phyloP scores from a whole-genome alignment of 2,888 invertebrate genomes.

The Hoplodrina ambigua region DNA sequence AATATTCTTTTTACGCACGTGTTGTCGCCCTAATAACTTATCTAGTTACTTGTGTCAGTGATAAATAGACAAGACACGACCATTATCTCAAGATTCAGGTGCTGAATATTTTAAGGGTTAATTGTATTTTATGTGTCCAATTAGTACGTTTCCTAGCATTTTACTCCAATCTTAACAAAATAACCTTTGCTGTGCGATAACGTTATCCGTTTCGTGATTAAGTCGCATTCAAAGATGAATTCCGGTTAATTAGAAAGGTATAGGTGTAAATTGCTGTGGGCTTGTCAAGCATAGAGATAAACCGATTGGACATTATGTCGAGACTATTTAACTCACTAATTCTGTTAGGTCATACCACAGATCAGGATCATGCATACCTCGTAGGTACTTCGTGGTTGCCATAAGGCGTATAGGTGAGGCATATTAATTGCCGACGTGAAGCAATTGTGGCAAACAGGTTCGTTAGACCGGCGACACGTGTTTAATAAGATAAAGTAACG shows the following conservation, averaged over 20 bases:
- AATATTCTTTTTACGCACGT: conserved; percentile 69
- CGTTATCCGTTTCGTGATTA: conserved; percentile 66
- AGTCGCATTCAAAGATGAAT: conserved; percentile 68
- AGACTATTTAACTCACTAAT: conserved; percentile 44
- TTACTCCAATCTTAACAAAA: conserved; percentile 52
- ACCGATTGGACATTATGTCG: conserved; percentile 68
- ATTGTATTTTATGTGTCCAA: conserved; percentile 72
- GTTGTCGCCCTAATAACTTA: conserved; percentile 74
- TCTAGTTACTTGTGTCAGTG: conserved; percentile 76
- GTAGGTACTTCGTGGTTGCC: conserved; percentile 66
- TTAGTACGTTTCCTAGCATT: conserved; percentile 64
- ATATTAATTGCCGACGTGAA: conserved; percentile 80
- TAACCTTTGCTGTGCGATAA: conserved; percentile 54
- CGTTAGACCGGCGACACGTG: conserved; percentile 80
- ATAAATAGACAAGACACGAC: conserved; percentile 73
- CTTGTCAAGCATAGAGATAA: conserved; percentile 66
- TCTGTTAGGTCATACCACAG: conserved; percentile 51
- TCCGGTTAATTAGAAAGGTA: conserved; percentile 71
- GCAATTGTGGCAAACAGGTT: conserved; percentile 82
- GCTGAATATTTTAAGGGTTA: conserved; percentile 68
- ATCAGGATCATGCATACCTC: conserved; percentile 25
- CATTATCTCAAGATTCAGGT: conserved; percentile 69
- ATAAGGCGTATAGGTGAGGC: conserved; percentile 70
- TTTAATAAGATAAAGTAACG: conserved; percentile 85
- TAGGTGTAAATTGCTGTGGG: conserved; percentile 69